These are phyloP conservation scores for Allolobophora icterica DNA, from an alignment of 2,888 invertebrate genomes.

Conservation along the genomic window DNA sequence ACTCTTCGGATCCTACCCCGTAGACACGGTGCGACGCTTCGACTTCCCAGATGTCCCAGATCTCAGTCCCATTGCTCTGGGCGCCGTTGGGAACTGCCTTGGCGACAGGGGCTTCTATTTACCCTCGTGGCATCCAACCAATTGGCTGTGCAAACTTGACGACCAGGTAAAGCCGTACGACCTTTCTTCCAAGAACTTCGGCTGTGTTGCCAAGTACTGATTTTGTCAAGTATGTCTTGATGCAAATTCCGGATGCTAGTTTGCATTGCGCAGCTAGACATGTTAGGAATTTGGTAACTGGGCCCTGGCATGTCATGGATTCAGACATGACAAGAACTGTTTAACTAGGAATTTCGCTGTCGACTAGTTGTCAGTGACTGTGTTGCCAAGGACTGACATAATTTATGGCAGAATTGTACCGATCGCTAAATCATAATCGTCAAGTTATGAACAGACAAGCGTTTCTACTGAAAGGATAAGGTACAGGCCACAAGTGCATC, in stretches of 20 bases:
- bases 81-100: neutral
- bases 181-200: constrained; percentile 19
- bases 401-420: neutral
- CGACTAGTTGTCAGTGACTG: neutral
- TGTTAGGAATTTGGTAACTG: neutral
- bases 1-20: neutral
- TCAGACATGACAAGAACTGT: neutral
- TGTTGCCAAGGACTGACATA: neutral
- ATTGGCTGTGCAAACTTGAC: neutral
- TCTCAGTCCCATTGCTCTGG: neutral
- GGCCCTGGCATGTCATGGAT: neutral
- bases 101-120: constrained; percentile 20
- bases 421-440: neutral
- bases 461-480: neutral
- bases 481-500: neutral
- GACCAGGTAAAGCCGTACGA: constrained; percentile 25
- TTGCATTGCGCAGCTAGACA: neutral
- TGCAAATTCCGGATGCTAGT: neutral
- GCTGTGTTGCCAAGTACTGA: neutral
- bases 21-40: neutral
- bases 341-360: neutral
- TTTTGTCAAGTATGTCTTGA: neutral
- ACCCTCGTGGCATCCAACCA: neutral
- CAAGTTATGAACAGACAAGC: neutral
- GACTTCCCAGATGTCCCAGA: neutral